phyloP scores from a whole-genome alignment of 2,888 invertebrate genomes.

The Acanthacorydalis orientalis region DNA sequence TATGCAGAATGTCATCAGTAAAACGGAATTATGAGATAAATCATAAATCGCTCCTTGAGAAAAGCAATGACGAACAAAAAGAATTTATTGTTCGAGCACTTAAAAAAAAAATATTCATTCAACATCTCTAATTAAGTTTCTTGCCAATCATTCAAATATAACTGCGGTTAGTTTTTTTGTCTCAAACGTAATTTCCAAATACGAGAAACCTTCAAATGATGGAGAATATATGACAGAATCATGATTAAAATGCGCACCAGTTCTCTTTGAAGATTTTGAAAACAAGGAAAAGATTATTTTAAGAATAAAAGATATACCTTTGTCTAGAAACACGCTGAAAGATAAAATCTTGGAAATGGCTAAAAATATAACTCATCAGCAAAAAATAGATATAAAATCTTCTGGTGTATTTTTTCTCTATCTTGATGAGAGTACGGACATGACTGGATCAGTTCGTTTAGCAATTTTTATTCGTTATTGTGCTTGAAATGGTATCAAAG shows the following conservation, averaged over 20 bases:
- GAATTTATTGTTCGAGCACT: conserved; percentile 8
- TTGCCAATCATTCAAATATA: conserved; percentile 7
- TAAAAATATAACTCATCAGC: conserved; percentile 5
- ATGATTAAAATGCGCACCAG: conserved; percentile 5
- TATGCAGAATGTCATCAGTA: conserved; percentile 8
- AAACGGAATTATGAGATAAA: conserved; percentile 9
- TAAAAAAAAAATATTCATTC: conserved; percentile 8
- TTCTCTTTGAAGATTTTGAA: conserved; percentile 9
- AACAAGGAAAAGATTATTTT: conserved; percentile 9
- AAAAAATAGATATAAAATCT: not conserved
- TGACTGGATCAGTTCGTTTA: not conserved
- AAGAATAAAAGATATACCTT: conserved; percentile 10
- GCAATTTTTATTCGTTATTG: not conserved
- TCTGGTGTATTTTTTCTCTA: not conserved
- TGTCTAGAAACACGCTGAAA: conserved; percentile 12
- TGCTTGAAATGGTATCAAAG: not conserved
- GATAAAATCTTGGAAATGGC: conserved; percentile 12
- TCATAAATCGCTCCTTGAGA: conserved; percentile 6
- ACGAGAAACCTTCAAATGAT: conserved; percentile 4
- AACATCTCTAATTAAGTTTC: conserved; percentile 9
- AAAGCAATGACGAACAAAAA: conserved; percentile 7
- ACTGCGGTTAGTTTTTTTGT: conserved; percentile 7
- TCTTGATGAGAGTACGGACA: not conserved
- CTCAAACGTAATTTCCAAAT: conserved; percentile 7
- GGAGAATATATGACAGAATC: not conserved